Base-by-base conservation (phyloP, 2,113 vertebrate species). In the Ibidorhyncha struthersii region DNA sequence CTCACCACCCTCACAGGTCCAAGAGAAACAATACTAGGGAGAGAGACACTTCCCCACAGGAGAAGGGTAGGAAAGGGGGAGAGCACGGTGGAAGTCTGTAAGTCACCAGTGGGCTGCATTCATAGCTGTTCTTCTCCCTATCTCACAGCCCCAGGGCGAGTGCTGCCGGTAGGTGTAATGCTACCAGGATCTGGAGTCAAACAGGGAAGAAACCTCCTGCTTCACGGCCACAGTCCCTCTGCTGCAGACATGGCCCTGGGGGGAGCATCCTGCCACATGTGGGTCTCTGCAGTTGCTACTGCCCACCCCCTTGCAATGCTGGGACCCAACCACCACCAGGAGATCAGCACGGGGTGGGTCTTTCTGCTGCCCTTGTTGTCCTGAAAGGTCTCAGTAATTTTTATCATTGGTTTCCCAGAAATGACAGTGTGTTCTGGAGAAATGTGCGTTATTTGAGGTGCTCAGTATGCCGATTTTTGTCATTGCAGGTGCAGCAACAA, bases 181-280 rank as follows among this genome's bases (percentile, higher is more conserved):
- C 40, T n/a, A 38, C 27, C 43, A 52, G 16, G 19, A 73, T 41
- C 45, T 2, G 5, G 40, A 77, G 53, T 23, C 12, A 27, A 86
- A 52, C 7, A 80, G 66, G 19, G 58, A 49, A 40, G 67, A 73
- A 58, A 41, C 6, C 49, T 86, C 26, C 56, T 65, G 26, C 40
- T 76, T 27, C 4, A 4, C 0, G 0, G 4, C 38, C 4, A 1
- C 40, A 32, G 45, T 30, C 5, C 41, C 30, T 70, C 43, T 52
- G 30, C 71, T 84, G 41, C 30, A 30, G 52, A 50, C 1, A 1
- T 38, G 58, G 30, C 43, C 56, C 22, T 29, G 20, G 12, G 15
- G 14, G 14, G 38, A 69, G 41, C 43, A 73, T 26, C 36, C 41
- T 73, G 30, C 13, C 3, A 1, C 40, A 55, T 2, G 1, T 18